These are phyloP conservation scores for Meta bourneti DNA, from an alignment of 2,888 invertebrate genomes.

Conservation along the genomic window DNA sequence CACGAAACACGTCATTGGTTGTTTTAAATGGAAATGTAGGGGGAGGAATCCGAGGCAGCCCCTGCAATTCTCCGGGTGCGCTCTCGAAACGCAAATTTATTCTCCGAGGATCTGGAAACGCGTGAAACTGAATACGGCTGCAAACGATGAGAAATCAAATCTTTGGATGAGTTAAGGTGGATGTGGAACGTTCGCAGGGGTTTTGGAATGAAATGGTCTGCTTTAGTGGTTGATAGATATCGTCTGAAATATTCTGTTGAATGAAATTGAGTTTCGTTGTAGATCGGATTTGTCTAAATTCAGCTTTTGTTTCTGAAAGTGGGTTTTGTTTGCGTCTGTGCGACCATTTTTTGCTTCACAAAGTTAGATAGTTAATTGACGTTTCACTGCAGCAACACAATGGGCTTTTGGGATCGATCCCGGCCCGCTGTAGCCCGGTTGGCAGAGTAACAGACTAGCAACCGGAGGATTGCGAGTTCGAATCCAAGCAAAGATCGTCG, in stretches of 20 bases:
- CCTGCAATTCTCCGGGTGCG: constrained; percentile 2
- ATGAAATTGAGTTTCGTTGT: not conserved
- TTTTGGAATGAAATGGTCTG: not conserved
- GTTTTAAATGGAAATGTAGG: constrained; percentile 56
- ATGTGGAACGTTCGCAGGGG: not conserved
- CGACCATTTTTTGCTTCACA: too few relatives aligned
- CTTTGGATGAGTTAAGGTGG: not conserved
- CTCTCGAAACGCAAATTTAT: not conserved
- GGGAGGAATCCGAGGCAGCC: not conserved
- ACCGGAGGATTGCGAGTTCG: too few relatives aligned
- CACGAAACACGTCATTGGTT: constrained; percentile 55
- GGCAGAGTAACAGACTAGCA: too few relatives aligned
- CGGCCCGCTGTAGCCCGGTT: too few relatives aligned
- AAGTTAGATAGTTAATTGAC: too few relatives aligned
- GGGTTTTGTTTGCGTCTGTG: not conserved
- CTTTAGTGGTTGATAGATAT: not conserved
- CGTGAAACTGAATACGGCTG: not conserved
- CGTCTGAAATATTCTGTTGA: not conserved
- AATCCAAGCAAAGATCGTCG: too few relatives aligned
- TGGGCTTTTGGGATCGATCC: too few relatives aligned
- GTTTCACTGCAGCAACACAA: too few relatives aligned
- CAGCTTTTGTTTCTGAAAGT: not conserved
- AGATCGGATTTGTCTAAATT: not conserved
- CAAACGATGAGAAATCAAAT: constrained; percentile 14
- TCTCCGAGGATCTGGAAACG: not conserved